Conservation (phyloP, 30 jellyfish, hydroid and myxozoan genomes). For the Rhopilema esculentum region DNA sequence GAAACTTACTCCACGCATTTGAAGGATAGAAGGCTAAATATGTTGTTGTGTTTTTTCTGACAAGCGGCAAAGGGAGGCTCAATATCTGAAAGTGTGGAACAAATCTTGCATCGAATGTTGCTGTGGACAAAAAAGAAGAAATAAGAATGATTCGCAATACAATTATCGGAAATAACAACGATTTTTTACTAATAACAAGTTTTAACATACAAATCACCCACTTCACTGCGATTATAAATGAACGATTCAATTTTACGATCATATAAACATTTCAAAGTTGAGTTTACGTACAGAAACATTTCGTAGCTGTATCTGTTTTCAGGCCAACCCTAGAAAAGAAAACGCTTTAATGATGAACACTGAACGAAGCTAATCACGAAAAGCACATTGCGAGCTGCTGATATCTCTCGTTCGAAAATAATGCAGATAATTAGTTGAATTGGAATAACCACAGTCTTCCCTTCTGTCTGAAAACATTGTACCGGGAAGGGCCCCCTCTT, state of each 20-base stretch:
- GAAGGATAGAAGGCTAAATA: constrained; percentile 48
- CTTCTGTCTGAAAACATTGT: no score
- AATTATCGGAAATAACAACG: no score
- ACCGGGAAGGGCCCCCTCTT: no score
- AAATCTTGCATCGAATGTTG: not conserved
- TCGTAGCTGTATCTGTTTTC: constrained; percentile 41
- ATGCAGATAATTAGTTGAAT: no score
- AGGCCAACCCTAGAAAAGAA: constrained; percentile 49
- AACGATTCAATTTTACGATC: not conserved
- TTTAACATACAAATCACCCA: no score
- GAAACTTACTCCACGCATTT: constrained; percentile 67
- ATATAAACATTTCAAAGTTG: not conserved
- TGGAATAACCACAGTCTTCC: no score
- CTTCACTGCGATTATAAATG: no score
- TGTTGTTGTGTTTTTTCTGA: not conserved
- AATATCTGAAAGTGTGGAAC: not conserved
- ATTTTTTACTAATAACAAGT: no score
- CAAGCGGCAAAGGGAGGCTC: no score
- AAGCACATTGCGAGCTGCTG: no score
- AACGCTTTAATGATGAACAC: not conserved
- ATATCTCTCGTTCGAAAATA: no score
- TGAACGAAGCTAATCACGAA: no score
- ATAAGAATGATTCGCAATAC: not conserved
- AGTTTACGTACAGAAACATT: constrained; percentile 59
- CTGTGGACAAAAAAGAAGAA: not conserved